Evolutionary conservation across 2,888 invertebrate species (phyloP), one percentile per base, ranked within the genome.

Genomic region (Mythimna impura): DNA sequence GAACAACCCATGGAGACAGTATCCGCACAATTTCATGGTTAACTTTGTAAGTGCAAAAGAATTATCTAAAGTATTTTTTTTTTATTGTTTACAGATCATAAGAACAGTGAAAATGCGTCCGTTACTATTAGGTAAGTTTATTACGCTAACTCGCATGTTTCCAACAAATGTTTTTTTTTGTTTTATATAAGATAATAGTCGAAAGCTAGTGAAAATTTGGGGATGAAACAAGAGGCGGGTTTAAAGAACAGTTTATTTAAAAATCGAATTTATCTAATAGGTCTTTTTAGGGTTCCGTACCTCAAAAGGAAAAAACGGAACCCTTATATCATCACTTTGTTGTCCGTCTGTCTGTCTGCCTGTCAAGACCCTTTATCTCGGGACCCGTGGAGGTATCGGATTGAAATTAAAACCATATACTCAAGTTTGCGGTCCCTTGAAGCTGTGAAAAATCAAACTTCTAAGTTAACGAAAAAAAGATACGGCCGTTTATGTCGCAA

Each of bases 41-140:
- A 50, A 50, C 50, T 47, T 47, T 50, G 50, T 20, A 5, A 20
- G 7, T 47, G 50, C 2, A 17, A n/a, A n/a, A 52, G 8, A n/a
- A 9, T 36, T 57, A 17, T 8, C 5, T 25, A 22, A 25, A 43
- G 22, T 40, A 8, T 1, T 17, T 25, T 0, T n/a, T 61, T 47
- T 62, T 47, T 60, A 20, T 71, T 71, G 8, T 71, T 83, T 83
- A 0, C 85, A 85, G 85, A 77, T 73, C 20, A n/a, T 25, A 58
- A 50, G 61, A 72, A 57, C 17, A 52, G 43, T 50, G 66, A 88
- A 82, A 78, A 93, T 93, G 93, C 92, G 91, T 78, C 88, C 85
- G 34, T 82, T 89, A 66, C 63, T 91, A 71, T 80, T 92, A 83
- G 89, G 93, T 93, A 86, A 91, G 92, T 88, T 10, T 3, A 25